Conservation (phyloP, 2,113 vertebrate species). For the Otus sunia region DNA sequence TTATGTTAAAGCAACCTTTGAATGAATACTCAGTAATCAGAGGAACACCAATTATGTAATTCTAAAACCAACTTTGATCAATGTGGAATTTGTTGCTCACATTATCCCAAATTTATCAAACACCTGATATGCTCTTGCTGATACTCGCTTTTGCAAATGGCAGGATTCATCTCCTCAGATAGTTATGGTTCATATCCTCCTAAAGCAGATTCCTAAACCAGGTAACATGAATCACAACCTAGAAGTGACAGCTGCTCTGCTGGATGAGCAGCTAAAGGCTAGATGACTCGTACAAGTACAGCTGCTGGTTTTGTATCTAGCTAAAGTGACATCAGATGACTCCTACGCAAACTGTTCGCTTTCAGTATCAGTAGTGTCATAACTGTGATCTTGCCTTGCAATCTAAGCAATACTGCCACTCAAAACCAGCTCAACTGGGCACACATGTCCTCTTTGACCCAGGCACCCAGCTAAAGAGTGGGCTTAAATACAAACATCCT, state of each 20-base stretch:
- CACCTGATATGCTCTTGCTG: background rate
- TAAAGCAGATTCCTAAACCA: background rate
- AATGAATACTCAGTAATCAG: background rate
- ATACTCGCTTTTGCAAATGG: background rate
- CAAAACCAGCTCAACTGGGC: background rate
- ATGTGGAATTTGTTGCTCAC: background rate
- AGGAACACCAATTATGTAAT: background rate
- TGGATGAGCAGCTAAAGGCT: background rate
- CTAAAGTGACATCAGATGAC: background rate
- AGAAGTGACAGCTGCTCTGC: background rate
- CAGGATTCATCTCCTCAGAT: background rate
- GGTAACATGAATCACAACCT: background rate
- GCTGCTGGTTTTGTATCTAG: background rate
- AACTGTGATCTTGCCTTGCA: background rate
- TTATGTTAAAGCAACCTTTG: background rate
- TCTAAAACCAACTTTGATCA: background rate
- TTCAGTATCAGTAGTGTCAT: background rate
- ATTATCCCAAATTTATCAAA: background rate
- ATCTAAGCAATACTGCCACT: background rate
- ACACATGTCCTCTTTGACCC: rapidly evolving
- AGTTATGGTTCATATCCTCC: background rate
- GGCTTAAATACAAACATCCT: background rate
- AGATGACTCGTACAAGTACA: background rate
- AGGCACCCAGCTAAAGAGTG: background rate
- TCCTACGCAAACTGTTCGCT: background rate